Base-by-base conservation (phyloP, 2,113 vertebrate genomes). In the Callipepla squamata region DNA sequence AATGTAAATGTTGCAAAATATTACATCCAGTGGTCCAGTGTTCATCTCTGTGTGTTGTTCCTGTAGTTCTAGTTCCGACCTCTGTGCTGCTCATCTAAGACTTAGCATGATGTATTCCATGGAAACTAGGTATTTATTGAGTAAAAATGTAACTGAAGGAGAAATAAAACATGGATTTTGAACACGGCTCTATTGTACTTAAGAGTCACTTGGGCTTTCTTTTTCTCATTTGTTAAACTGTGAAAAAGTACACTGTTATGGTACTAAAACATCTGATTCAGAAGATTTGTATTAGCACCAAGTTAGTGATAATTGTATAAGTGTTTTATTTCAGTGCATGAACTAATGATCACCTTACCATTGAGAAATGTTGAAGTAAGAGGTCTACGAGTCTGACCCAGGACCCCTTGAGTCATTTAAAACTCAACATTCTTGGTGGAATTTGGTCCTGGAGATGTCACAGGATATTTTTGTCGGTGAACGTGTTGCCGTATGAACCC, bases 71-170 rank as follows among this genome's bases (percentile, higher is more conserved):
- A 85, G 44, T 94, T 94, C 66, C 6, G 7, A 38, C 73, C 82
- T 93, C 69, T 87, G 89, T 92, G 70, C 90, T 95, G 51, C 89
- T 89, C 78, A 82, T 92, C 91, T 86, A 87, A 75, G 83, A 79
- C 53, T 96, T 89, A 97, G 98, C 98, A 98, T 98, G 97, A 93
- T 97, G 94, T 97, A 95, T 94, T 96, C 97, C 96, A 91, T 93
- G 92, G 96, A 96, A 97, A 96, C 92, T 97, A 97, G 96, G 96
- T 98, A 98, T 98, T 99, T 99, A 99, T 98, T 98, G 96, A 97
- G 94, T 96, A 86, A 84, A 78, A 89, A 92, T 97, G 94, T 97
- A 97, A 94, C 58, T 89, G 92, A 97, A 96, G 96, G 77, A 96
- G 90, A 80, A 97, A 97, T 97, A 96, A 97, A 97, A 93, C 72